Conservation (phyloP, 2,888 invertebrate genomes). For the Brenthis hecate region DNA sequence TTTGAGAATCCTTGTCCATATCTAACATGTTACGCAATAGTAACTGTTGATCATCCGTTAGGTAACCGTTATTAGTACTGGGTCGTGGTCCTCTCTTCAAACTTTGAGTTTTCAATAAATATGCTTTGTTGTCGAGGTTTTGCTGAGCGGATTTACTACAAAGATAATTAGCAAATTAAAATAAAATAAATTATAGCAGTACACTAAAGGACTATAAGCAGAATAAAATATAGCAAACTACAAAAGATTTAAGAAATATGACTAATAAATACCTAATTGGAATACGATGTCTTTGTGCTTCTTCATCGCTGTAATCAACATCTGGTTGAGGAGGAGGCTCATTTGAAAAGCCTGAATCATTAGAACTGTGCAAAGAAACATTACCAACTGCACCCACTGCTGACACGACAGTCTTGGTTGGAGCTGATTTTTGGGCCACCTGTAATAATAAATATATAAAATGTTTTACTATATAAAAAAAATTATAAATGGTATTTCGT, state of each 20-base stretch:
- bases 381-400: conserved; percentile 84
- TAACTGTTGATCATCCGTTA: conserved; percentile 81
- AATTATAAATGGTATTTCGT: too few relatives aligned
- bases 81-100: conserved; percentile 68
- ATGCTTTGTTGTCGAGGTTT: conserved; percentile 65
- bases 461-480: too few relatives aligned
- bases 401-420: conserved; percentile 73
- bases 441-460: conserved; percentile 39
- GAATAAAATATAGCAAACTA: conserved; percentile 32
- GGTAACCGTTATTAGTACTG: conserved; percentile 70
- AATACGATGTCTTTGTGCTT: conserved; percentile 84
- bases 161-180: conserved; percentile 54
- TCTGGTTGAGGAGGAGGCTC: conserved; percentile 94
- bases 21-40: conserved; percentile 76
- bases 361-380: conserved; percentile 93
- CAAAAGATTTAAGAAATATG: conserved; percentile 36
- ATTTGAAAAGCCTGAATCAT: conserved; percentile 95
- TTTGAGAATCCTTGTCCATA: conserved; percentile 84
- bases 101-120: conserved; percentile 76
- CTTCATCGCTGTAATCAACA: conserved; percentile 95
- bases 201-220: conserved; percentile 36
- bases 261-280: conserved; percentile 81
- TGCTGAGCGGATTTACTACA: conserved; percentile 74
- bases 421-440: conserved; percentile 73
- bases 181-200: conserved; percentile 46